Percentiles rank a stretch among this genome's conserved stretches.
These are phyloP conservation scores for Onychostoma macrolepis DNA, from an alignment of 2,113 vertebrate genomes.

Conservation along the genomic window DNA sequence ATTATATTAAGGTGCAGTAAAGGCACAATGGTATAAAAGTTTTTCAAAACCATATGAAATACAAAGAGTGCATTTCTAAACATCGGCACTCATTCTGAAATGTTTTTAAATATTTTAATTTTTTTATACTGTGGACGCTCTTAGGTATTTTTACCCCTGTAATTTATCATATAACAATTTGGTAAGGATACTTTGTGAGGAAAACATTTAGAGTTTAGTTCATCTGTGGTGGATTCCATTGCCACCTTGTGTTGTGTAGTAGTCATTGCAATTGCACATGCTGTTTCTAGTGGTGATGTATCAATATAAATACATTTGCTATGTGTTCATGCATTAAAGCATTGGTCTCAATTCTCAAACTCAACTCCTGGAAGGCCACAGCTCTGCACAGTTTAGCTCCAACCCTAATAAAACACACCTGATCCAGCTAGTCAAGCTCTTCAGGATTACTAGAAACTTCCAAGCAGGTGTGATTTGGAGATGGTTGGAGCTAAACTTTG, in stretches of 20 bases:
- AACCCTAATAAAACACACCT: too few species aligned
- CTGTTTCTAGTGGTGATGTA: background rate
- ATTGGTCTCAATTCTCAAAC: too few species aligned
- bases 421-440: too few species aligned
- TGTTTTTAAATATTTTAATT: background rate
- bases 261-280: conserved; percentile 6
- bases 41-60: background rate
- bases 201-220: background rate
- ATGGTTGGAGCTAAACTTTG: too few species aligned
- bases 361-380: too few species aligned
- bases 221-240: conserved; percentile 12
- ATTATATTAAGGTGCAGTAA: background rate
- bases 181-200: background rate
- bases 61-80: background rate
- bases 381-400: too few species aligned
- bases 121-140: background rate
- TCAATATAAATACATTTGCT: background rate
- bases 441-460: too few species aligned
- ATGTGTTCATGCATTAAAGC: background rate
- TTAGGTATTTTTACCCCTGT: background rate
- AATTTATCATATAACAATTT: conserved; percentile 29
- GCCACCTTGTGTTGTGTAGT: conserved; percentile 51
- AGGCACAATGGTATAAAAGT: background rate
- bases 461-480: too few species aligned
- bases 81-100: background rate